Percentiles rank a stretch among this genome's conserved stretches.
Evolutionary conservation across 92 coral and sea anemone genomes (phyloP).

Genomic region (Scolanthus callimorphus): DNA sequence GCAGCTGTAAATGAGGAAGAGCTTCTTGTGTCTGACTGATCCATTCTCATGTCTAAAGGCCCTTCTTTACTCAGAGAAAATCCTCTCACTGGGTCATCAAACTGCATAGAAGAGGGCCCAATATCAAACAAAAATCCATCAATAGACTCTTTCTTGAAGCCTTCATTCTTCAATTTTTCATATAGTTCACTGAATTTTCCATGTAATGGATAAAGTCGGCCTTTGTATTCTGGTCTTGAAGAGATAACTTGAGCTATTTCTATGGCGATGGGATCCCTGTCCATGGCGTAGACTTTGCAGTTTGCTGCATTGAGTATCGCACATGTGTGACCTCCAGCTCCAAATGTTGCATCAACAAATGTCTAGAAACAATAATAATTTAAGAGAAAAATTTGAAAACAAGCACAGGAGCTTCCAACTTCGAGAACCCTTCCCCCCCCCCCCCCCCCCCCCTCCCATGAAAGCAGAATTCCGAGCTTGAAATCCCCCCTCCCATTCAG

Average conservation of each 20-base stretch:
- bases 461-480: too few relatives aligned
- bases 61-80: conserved; percentile 83
- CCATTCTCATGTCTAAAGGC: conserved; percentile 90
- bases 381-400: too few relatives aligned
- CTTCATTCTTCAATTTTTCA: conserved; percentile 25
- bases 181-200: conserved; percentile 75
- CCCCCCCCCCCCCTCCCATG: too few relatives aligned
- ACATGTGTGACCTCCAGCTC: conserved; percentile 83
- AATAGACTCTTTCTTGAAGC: conserved; percentile 60
- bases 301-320: conserved; percentile 68
- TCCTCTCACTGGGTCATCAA: conserved; percentile 81
- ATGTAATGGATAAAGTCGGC: conserved; percentile 49
- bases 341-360: conserved; percentile 86
- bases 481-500: too few relatives aligned
- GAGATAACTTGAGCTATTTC: conserved; percentile 77
- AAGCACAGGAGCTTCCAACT: too few relatives aligned
- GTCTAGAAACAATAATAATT: too few relatives aligned
- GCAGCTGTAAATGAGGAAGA: conserved; percentile 78
- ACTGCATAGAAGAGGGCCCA: conserved; percentile 81
- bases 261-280: conserved; percentile 75
- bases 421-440: too few relatives aligned
- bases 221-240: conserved; percentile 67
- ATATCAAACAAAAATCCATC: conserved; percentile 76
- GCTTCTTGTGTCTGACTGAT: conserved; percentile 6
- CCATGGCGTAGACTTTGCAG: conserved; percentile 76